Percentiles rank a stretch among this genome's conserved stretches.
Evolutionary conservation across 2,797 vertebrate species (phyloP).

Genomic region (Botia almorhae): DNA sequence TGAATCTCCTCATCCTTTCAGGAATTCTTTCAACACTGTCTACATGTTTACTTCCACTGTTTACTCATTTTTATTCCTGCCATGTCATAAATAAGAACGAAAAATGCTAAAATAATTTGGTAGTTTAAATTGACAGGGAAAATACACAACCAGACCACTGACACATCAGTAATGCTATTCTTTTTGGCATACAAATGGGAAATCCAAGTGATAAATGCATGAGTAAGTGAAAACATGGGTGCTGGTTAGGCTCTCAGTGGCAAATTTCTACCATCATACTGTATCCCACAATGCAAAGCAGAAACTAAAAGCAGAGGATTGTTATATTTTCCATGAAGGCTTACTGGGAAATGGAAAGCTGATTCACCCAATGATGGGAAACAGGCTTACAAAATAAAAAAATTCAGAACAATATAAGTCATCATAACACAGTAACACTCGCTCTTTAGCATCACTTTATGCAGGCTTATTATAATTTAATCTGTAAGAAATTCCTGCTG

Average conservation of each 20-base stretch:
- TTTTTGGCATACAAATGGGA: neutral
- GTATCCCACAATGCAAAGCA: slow-evolving; percentile 13
- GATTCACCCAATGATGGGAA: slow-evolving; percentile 41
- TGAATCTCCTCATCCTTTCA: neutral
- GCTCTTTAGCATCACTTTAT: neutral
- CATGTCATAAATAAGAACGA: neutral
- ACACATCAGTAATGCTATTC: neutral
- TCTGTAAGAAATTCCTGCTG: neutral
- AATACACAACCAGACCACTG: neutral
- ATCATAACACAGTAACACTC: neutral
- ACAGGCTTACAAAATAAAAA: neutral
- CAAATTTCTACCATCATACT: slow-evolving; percentile 9
- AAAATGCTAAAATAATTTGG: neutral
- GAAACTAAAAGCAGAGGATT: slow-evolving; percentile 1
- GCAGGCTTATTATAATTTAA: neutral
- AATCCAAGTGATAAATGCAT: slow-evolving; percentile 2
- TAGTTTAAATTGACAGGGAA: neutral
- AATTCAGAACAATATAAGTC: neutral
- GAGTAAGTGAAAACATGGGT: neutral
- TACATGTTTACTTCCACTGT: neutral
- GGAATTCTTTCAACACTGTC: neutral
- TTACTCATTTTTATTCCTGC: neutral
- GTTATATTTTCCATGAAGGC: slow-evolving; percentile 45
- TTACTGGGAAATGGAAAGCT: slow-evolving; percentile 17
- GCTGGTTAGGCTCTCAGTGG: slow-evolving; percentile 13